A percentile compares a stretch with the other conserved stretches of the same genome.
Evolutionary conservation across 1,140 invertebrate species (phyloP).

Genomic region (Steinernema feltiae): DNA sequence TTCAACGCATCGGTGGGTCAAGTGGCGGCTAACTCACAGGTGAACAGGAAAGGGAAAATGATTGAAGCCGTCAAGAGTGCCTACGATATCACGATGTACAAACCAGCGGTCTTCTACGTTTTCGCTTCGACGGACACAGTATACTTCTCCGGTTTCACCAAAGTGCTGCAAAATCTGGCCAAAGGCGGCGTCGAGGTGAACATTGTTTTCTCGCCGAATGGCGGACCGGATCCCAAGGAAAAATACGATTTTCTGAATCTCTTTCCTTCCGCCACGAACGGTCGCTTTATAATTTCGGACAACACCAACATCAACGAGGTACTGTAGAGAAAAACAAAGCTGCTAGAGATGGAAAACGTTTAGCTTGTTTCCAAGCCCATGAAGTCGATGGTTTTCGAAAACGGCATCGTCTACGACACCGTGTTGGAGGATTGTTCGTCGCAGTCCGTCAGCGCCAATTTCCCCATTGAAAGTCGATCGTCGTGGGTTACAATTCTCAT

Average conservation of each 20-base stretch:
- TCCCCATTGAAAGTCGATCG: neutral
- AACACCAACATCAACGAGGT: neutral
- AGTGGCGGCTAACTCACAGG: neutral
- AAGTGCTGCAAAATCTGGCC: neutral
- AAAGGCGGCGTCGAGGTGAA: neutral
- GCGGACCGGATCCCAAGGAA: neutral
- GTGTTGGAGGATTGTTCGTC: neutral
- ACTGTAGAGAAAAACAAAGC: too few species aligned
- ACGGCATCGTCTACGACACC: neutral
- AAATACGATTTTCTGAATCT: neutral
- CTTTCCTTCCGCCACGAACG: neutral
- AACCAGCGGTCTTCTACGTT: neutral
- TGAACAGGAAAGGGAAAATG: neutral
- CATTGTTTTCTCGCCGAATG: neutral
- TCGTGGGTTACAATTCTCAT: neutral
- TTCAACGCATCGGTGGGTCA: neutral
- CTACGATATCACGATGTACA: neutral
- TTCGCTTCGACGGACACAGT: neutral
- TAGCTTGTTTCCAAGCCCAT: neutral
- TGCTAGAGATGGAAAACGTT: too few species aligned
- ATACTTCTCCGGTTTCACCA: neutral
- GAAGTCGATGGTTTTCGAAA: neutral
- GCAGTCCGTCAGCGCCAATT: neutral
- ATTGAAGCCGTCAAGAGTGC: neutral
- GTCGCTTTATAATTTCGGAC: neutral